These are phyloP conservation scores for Engystomops pustulosus DNA, from an alignment of 2,113 vertebrate genomes.

Conservation along the genomic window DNA sequence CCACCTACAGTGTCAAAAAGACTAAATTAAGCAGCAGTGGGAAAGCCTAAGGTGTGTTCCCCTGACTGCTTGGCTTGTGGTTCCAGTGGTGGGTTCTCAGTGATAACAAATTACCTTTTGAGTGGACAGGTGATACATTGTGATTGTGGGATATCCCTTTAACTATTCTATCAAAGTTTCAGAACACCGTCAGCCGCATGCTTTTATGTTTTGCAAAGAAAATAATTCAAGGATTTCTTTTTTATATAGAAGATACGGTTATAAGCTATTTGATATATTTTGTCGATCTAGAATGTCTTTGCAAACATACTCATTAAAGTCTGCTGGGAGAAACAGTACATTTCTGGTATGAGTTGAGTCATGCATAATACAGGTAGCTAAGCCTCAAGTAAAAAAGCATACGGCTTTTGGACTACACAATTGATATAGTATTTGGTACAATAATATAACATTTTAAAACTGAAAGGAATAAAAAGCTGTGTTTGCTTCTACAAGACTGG, in stretches of 20 bases:
- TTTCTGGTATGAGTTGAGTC: constrained; percentile 23
- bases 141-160: no score
- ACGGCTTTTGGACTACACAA: background rate
- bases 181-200: background rate
- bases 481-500: constrained; percentile 12
- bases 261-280: background rate
- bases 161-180: no score
- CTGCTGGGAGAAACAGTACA: background rate
- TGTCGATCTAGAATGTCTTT: background rate
- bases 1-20: no score
- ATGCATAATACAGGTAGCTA: constrained; percentile 38
- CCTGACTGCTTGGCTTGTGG: no score
- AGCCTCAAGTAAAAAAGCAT: constrained; percentile 19
- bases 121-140: no score
- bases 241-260: background rate
- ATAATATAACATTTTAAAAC: background rate
- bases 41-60: no score
- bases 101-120: no score
- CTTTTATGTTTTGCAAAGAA: background rate
- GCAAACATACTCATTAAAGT: background rate
- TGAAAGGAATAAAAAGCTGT: background rate
- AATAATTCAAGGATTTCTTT: background rate
- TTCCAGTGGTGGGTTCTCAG: no score
- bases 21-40: no score
- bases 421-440: background rate